These are phyloP conservation scores for Crotalus horridus DNA, from an alignment of 2,113 vertebrate genomes.

Conservation along the genomic window DNA sequence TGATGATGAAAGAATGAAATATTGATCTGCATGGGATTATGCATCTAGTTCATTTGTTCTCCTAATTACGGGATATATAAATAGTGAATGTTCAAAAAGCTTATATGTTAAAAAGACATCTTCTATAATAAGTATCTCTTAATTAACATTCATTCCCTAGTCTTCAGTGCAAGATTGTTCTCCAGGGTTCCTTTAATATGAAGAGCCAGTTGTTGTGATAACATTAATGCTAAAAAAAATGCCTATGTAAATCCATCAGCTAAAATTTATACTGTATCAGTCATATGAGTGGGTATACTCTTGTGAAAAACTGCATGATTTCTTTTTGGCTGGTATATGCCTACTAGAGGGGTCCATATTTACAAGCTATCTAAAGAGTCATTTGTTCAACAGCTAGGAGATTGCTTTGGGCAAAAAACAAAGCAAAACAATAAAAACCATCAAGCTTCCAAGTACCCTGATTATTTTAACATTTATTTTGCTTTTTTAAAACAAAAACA, in stretches of 20 bases:
- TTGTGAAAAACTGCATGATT: slow-evolving; percentile 37
- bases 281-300: slow-evolving; percentile 51
- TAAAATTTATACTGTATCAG: slow-evolving; percentile 51
- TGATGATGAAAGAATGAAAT: slow-evolving; percentile 17
- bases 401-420: slow-evolving; percentile 24
- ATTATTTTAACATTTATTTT: neutral
- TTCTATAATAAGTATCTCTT: slow-evolving; percentile 37
- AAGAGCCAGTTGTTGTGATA: slow-evolving; percentile 57
- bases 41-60: slow-evolving; percentile 15
- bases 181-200: slow-evolving; percentile 57
- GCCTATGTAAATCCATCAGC: slow-evolving; percentile 57
- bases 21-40: neutral
- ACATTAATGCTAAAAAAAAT: slow-evolving; percentile 50
- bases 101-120: slow-evolving; percentile 27
- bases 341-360: slow-evolving; percentile 26
- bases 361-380: slow-evolving; percentile 27
- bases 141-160: slow-evolving; percentile 56
- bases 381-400: slow-evolving; percentile 48
- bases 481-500: neutral
- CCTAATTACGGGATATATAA: slow-evolving; percentile 1
- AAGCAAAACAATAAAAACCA: neutral
- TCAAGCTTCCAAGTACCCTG: neutral
- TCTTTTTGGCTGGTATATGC: slow-evolving; percentile 43
- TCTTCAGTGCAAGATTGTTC: slow-evolving; percentile 47
- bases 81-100: neutral